Conservation (phyloP, 2,113 vertebrate species). For the Cyanoliseus patagonus region DNA sequence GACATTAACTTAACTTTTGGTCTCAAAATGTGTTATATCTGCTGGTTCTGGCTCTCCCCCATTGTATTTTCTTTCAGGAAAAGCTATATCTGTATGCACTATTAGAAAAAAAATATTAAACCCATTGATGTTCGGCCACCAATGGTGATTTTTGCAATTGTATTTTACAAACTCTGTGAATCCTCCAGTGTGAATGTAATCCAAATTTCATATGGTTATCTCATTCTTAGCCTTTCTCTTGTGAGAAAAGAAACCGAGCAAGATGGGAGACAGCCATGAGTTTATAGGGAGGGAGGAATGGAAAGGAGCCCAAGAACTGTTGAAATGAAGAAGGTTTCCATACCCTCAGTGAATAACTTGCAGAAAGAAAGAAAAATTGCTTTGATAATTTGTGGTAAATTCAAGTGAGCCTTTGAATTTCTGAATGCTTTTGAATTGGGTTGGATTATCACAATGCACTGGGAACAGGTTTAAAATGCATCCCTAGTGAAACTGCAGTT, state of each 20-base stretch:
- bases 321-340: neutral
- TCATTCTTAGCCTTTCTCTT: neutral
- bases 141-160: neutral
- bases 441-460: neutral
- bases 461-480: conserved; percentile 5
- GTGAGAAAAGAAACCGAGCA: neutral
- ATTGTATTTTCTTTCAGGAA: neutral
- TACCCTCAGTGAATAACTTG: neutral
- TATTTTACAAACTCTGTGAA: neutral
- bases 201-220: neutral
- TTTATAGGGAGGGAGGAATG: neutral
- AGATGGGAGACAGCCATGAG: neutral
- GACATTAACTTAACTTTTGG: neutral
- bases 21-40: neutral
- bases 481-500: neutral
- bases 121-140: neutral
- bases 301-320: neutral
- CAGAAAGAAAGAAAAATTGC: neutral
- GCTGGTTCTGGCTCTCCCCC: neutral
- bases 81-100: neutral
- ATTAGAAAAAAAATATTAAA: neutral
- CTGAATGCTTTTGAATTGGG: neutral
- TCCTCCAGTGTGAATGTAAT: neutral
- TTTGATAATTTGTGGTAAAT: conserved; percentile 31
- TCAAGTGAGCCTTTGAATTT: neutral